Evolutionary conservation across 2,113 vertebrate species (phyloP), one percentile per base, ranked within the genome.

Genomic region (Lamprologus speciosus): DNA sequence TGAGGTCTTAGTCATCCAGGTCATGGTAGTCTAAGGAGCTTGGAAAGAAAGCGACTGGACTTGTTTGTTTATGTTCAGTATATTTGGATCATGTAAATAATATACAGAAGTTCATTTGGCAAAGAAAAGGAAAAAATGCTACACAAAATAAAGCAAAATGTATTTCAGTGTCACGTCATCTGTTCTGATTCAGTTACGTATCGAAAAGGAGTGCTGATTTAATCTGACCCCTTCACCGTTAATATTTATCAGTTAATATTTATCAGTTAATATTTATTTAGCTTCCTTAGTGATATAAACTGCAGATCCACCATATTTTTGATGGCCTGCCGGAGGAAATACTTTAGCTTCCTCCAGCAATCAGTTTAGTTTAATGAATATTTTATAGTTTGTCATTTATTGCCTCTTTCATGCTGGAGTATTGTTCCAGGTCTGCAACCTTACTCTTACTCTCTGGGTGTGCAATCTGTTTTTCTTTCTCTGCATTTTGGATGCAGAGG

Each of bases 71-170:
- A n/a, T 65, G 60, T 63, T 35, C 17, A 63, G 17, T n/a, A 63
- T 63, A 35, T 63, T 35, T 63, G 31, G 9, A 35, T 63, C 31
- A 35, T 63, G 58, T 63, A 63, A 63, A 63, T 19, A 65, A 65
- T 65, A 35, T 65, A 8, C 10, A 33, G 17, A 65, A 65, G 60
- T 65, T 35, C 2, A 65, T 65, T 35, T 65, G 17, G 31, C 60
- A n/a, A 65, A 65, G 31, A 35, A 65, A 65, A 65, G 17, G 17
- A 65, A 35, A 35, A 35, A 2, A 65, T 65, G 31, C 6, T 12
- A 8, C 17, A n/a, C 31, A 65, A 65, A 35, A 63, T 5, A n/a
- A 1, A n/a, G 31, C 17, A 63, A 63, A 33, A 12, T 63, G 0
- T 12, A n/a, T 63, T 63, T 63, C 31, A 63, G 0, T 35, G 17